Percentiles rank a stretch among this genome's conserved stretches.
phyloP scores from a whole-genome alignment of 2,113 vertebrate species.

The Puffinus mauretanicus region DNA sequence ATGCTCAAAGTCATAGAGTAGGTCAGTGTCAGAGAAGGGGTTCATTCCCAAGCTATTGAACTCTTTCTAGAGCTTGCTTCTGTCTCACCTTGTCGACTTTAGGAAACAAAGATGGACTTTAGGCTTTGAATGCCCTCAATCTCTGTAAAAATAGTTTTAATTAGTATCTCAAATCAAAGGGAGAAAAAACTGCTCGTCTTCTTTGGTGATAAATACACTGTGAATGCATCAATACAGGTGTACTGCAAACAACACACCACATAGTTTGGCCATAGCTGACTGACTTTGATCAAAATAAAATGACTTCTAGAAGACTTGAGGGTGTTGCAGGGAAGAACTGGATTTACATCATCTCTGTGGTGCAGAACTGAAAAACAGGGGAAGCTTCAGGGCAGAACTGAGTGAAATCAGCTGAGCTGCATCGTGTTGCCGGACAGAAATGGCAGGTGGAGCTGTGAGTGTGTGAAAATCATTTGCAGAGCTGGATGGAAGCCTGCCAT shows the following conservation, averaged over 20 bases:
- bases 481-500: neutral
- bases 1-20: conserved; percentile 51
- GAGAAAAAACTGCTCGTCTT: neutral
- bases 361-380: neutral
- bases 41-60: conserved; percentile 21
- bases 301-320: neutral
- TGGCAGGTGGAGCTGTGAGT: neutral
- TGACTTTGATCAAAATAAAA: conserved; percentile 39
- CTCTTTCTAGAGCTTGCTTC: neutral
- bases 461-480: neutral
- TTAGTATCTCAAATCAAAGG: conserved; percentile 41
- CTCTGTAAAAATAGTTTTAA: conserved; percentile 43
- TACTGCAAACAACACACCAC: neutral
- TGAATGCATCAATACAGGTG: neutral
- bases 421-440: neutral
- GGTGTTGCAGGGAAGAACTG: neutral
- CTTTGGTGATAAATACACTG: neutral
- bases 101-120: neutral
- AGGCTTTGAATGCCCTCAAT: neutral
- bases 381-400: neutral
- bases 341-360: neutral
- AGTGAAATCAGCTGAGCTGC: neutral
- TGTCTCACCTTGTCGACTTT: conserved; percentile 10
- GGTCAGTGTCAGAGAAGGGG: conserved; percentile 41
- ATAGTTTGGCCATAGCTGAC: neutral